These are phyloP conservation scores for Pygoscelis antarcticus DNA, from an alignment of 2,113 vertebrate genomes.

Conservation along the genomic window DNA sequence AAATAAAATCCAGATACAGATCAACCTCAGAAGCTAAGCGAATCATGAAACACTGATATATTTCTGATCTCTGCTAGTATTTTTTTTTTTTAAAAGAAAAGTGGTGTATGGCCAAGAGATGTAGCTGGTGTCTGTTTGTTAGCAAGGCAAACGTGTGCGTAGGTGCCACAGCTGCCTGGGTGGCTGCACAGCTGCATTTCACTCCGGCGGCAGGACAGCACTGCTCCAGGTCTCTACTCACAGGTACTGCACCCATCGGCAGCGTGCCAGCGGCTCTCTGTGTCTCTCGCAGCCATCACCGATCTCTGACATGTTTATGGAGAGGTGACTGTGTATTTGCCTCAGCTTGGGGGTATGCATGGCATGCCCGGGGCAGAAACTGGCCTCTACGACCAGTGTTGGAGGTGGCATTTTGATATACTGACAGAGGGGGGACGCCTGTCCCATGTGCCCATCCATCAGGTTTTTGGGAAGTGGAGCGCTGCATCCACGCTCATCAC, in stretches of 20 bases:
- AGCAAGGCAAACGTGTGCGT: accelerated
- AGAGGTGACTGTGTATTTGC: not conserved
- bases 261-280: not conserved
- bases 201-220: not conserved
- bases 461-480: not conserved
- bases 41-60: not conserved
- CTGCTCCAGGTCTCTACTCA: not conserved
- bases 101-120: not conserved
- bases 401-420: not conserved
- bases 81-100: not conserved
- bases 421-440: not conserved
- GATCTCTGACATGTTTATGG: accelerated
- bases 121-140: not conserved
- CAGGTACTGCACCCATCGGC: accelerated
- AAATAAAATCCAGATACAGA: not conserved
- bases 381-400: accelerated
- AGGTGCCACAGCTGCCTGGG: not conserved
- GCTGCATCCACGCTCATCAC: not conserved
- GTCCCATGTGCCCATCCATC: not conserved
- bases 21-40: not conserved
- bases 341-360: not conserved
- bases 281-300: not conserved
- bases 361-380: not conserved
- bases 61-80: not conserved
- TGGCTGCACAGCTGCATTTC: not conserved